Conservation (phyloP, 2,797 vertebrate genomes). For the Sebastes nivosus region DNA sequence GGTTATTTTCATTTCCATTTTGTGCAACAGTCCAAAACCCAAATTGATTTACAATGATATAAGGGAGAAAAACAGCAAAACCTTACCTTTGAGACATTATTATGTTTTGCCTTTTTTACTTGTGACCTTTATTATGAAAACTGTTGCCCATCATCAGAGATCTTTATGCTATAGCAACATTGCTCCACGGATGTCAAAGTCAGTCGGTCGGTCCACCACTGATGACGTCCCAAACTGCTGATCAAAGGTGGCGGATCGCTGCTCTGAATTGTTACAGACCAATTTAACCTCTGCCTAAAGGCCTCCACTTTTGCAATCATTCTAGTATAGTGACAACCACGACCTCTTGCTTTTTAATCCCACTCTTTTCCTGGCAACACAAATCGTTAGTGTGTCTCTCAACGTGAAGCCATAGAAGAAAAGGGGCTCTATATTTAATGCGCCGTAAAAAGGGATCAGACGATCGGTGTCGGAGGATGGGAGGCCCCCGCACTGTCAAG, state of each 20-base stretch:
- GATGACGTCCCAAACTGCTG: background rate
- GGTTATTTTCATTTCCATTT: background rate
- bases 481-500: conserved; percentile 71
- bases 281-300: conserved; percentile 11
- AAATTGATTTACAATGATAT: background rate
- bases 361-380: conserved; percentile 30
- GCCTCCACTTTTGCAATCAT: background rate
- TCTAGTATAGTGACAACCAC: conserved; percentile 1
- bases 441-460: conserved; percentile 66
- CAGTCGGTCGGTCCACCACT: background rate
- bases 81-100: background rate
- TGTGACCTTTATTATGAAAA: background rate
- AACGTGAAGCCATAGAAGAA: conserved; percentile 33
- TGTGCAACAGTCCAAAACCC: background rate
- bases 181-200: background rate
- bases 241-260: background rate
- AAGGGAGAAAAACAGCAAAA: background rate
- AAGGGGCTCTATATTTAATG: conserved; percentile 70
- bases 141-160: background rate
- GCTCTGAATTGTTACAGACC: conserved; percentile 7
- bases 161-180: background rate
- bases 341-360: conserved; percentile 24
- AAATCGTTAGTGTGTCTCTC: conserved; percentile 56
- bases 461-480: conserved; percentile 68
- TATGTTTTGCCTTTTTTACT: background rate